phyloP scores from a whole-genome alignment of 1,140 invertebrate species.

The Gerris buenoi region DNA sequence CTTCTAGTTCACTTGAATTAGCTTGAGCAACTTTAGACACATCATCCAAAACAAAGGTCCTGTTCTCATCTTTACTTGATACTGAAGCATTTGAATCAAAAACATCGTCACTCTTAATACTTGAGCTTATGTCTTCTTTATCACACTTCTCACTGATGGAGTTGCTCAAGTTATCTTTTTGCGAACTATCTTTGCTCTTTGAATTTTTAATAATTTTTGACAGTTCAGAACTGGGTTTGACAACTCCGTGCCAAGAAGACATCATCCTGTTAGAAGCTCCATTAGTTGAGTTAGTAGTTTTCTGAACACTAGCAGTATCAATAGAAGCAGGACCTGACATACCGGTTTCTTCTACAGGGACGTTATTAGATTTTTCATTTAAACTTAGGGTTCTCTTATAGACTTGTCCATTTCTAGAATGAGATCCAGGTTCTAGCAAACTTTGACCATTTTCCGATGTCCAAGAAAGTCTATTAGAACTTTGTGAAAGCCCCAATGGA shows the following conservation, averaged over 20 bases:
- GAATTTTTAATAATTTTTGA: slow-evolving; percentile 14
- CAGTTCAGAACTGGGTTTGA: slow-evolving; percentile 18
- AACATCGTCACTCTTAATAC: slow-evolving; percentile 15
- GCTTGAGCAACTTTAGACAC: slow-evolving; percentile 19
- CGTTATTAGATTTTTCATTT: slow-evolving; percentile 28
- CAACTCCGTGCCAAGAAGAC: slow-evolving; percentile 19
- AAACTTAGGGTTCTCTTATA: slow-evolving; percentile 43
- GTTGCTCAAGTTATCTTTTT: slow-evolving; percentile 1
- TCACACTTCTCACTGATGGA: slow-evolving; percentile 8
- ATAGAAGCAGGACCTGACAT: slow-evolving; percentile 17
- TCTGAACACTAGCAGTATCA: slow-evolving; percentile 8
- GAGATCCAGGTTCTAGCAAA: slow-evolving; percentile 16
- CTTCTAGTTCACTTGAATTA: slow-evolving; percentile 16
- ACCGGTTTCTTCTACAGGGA: slow-evolving; percentile 10
- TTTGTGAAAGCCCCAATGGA: slow-evolving; percentile 33
- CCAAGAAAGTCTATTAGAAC: slow-evolving; percentile 43
- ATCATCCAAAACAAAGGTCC: slow-evolving; percentile 19
- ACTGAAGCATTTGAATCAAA: slow-evolving; percentile 18
- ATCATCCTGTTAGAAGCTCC: slow-evolving; percentile 9
- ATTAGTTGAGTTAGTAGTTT: slow-evolving; percentile 4
- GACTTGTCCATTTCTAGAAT: slow-evolving; percentile 24
- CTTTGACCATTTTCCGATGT: slow-evolving; percentile 26
- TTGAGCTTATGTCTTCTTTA: slow-evolving; percentile 15
- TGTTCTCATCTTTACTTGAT: slow-evolving; percentile 15
- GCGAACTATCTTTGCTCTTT: slow-evolving; percentile 11